A percentile compares a stretch with the other conserved stretches of the same genome.
phyloP scores from a whole-genome alignment of 1,140 invertebrate species.

The Orussus abietinus region DNA sequence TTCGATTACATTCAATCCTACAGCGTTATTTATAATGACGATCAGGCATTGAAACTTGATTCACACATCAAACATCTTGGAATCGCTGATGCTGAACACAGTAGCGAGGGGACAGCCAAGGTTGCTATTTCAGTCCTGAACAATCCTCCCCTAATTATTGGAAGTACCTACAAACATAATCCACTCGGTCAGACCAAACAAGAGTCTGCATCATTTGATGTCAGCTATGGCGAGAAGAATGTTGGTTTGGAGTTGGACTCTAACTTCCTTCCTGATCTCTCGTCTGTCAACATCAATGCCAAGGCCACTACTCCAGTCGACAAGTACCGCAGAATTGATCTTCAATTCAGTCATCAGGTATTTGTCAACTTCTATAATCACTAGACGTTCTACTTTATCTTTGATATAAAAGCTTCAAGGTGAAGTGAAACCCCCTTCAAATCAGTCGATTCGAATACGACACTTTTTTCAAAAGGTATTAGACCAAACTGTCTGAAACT shows the following conservation, averaged over 20 bases:
- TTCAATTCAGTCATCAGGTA: conserved; percentile 57
- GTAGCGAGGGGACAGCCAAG: conserved; percentile 10
- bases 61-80: conserved; percentile 21
- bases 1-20: conserved; percentile 23
- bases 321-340: conserved; percentile 54
- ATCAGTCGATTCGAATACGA: too few species aligned
- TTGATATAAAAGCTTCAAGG: too few species aligned
- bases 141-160: conserved; percentile 29
- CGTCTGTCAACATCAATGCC: conserved; percentile 18
- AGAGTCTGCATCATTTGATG: conserved; percentile 12
- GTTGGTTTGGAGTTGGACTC: conserved; percentile 19
- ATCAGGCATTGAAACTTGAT: conserved; percentile 50
- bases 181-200: conserved; percentile 41
- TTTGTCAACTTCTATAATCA: conserved; percentile 7
- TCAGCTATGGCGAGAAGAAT: conserved; percentile 32
- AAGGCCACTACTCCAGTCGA: conserved; percentile 47
- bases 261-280: conserved; percentile 21
- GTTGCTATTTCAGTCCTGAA: conserved; percentile 16
- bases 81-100: conserved; percentile 10
- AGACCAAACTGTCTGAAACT: too few species aligned
- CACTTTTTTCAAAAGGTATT: too few species aligned
- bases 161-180: conserved; percentile 43
- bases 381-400: too few species aligned
- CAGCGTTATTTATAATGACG: conserved; percentile 55
- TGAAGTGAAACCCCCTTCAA: too few species aligned